These are phyloP conservation scores for Oxytorus armatus DNA, from an alignment of 2,888 invertebrate species.

Conservation along the genomic window DNA sequence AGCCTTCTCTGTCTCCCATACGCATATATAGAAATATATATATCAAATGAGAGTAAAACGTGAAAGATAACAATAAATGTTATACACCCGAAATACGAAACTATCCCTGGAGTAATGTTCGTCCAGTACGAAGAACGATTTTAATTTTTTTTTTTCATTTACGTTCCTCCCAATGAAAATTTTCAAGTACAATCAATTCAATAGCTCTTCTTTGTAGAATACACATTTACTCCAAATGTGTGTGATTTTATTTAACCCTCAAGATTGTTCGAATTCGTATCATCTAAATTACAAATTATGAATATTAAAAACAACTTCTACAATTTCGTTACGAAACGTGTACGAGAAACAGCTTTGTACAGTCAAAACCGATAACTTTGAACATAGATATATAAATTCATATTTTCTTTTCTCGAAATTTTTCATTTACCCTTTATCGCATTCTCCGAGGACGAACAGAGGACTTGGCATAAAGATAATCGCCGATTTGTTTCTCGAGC, in stretches of 20 bases:
- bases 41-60: neutral
- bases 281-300: too few species aligned
- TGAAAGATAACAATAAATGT: slow-evolving; percentile 5
- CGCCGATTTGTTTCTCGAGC: neutral
- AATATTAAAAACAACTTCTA: too few species aligned
- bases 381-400: too few species aligned
- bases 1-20: neutral
- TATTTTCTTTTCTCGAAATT: neutral
- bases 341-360: too few species aligned
- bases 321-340: too few species aligned
- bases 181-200: too few species aligned
- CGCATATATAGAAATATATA: neutral
- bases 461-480: neutral
- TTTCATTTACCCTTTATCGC: neutral
- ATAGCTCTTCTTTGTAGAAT: too few species aligned
- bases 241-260: too few species aligned
- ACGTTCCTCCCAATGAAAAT: too few species aligned
- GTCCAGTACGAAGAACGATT: neutral
- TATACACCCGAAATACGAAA: neutral
- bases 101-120: neutral
- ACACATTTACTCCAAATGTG: too few species aligned
- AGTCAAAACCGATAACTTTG: too few species aligned
- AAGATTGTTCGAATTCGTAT: too few species aligned
- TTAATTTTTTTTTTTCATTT: neutral
- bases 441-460: neutral